A percentile compares a stretch with the other conserved stretches of the same genome.
These are phyloP conservation scores for Bos taurus DNA, from an alignment of 2,113 vertebrate species.

Conservation along the genomic window DNA sequence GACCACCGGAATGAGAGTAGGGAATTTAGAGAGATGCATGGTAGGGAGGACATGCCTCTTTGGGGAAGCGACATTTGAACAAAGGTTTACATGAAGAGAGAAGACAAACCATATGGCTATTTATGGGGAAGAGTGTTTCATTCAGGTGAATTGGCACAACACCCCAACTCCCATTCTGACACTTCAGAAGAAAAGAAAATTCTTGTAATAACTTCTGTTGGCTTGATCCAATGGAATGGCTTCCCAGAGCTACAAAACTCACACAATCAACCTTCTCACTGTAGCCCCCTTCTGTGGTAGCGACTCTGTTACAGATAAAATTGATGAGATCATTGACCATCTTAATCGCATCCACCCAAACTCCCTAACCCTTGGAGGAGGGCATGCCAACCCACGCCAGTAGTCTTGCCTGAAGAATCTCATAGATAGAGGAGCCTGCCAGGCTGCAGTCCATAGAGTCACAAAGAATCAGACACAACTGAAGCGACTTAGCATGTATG, in stretches of 20 bases:
- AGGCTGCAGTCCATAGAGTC: background rate
- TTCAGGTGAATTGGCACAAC: background rate
- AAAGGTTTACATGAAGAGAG: background rate
- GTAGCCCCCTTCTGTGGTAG: background rate
- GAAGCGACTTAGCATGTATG: background rate
- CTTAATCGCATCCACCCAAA: no score
- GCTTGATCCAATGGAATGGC: background rate
- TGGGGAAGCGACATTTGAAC: background rate
- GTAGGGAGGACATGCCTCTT: background rate
- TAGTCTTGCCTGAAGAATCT: background rate
- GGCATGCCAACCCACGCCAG: background rate
- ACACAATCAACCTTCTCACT: background rate
- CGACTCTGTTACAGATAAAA: background rate
- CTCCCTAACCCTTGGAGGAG: background rate
- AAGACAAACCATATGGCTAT: background rate
- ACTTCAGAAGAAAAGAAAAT: background rate
- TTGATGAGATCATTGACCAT: background rate
- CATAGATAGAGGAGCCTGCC: background rate
- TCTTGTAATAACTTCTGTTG: background rate
- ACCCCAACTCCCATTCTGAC: background rate
- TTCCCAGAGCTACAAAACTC: background rate
- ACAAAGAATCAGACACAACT: background rate
- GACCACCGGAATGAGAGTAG: no score
- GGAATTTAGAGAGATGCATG: rapidly evolving
- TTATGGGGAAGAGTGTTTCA: background rate